Percentiles rank a stretch among this genome's conserved stretches.
Evolutionary conservation across 2,888 invertebrate genomes (phyloP).

Genomic region (Yponomeuta sedellus): DNA sequence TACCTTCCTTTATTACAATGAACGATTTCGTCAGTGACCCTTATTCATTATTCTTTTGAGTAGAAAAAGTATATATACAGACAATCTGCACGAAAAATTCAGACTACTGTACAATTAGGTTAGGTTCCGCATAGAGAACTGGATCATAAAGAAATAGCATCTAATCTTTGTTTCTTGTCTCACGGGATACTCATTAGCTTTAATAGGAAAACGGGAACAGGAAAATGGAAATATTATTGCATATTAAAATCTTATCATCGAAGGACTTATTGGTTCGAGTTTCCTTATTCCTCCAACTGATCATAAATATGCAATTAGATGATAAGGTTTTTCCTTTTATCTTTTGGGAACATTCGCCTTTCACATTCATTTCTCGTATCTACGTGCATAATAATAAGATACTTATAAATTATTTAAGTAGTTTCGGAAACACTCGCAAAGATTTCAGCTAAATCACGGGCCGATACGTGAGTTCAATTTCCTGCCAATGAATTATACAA

Average conservation of each 20-base stretch:
- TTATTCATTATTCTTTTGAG: too few species aligned
- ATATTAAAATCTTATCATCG: neutral
- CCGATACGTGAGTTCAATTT: neutral
- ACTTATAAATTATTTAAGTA: neutral
- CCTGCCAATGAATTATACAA: neutral
- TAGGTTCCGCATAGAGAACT: too few species aligned
- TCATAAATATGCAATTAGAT: conserved; percentile 2
- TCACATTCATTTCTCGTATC: neutral
- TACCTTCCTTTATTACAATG: too few species aligned
- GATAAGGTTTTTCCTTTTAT: neutral
- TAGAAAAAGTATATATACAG: too few species aligned
- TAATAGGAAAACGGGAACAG: neutral
- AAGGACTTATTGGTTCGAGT: neutral
- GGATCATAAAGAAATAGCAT: neutral
- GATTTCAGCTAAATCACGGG: neutral
- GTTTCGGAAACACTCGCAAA: neutral
- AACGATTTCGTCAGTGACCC: too few species aligned
- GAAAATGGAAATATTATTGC: neutral
- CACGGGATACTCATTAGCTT: neutral
- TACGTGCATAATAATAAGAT: neutral
- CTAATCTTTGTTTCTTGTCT: neutral
- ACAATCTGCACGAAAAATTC: too few species aligned
- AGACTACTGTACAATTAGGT: too few species aligned
- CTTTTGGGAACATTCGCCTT: neutral
- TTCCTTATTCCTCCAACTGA: neutral